Percentiles rank a stretch among this genome's conserved stretches.
These are phyloP conservation scores for Euproctis similis DNA, from an alignment of 2,888 invertebrate genomes.

Conservation along the genomic window DNA sequence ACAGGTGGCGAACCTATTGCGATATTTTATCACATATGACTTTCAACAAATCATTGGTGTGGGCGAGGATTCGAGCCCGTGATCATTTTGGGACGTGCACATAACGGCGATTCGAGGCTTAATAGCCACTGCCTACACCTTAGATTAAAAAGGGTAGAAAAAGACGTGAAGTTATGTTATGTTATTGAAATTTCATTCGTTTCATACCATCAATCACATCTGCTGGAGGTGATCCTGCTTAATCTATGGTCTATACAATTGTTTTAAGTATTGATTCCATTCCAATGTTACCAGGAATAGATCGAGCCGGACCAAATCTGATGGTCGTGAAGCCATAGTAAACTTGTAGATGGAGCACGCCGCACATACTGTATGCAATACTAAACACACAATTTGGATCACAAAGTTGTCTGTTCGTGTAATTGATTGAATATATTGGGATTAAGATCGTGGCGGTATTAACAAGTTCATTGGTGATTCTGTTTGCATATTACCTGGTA, in stretches of 20 bases:
- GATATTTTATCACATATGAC: too few relatives aligned
- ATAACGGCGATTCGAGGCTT: too few relatives aligned
- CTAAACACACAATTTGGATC: slow-evolving; percentile 55
- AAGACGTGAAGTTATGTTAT: too few relatives aligned
- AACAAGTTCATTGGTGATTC: too few relatives aligned
- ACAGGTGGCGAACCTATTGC: too few relatives aligned
- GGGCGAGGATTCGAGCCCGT: too few relatives aligned
- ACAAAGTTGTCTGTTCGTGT: slow-evolving; percentile 29
- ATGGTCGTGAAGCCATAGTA: slow-evolving; percentile 56
- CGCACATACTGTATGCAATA: slow-evolving; percentile 33
- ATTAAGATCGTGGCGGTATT: neutral
- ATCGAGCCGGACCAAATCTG: slow-evolving; percentile 67
- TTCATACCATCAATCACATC: slow-evolving; percentile 7
- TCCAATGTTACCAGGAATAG: slow-evolving; percentile 64
- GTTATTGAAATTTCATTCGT: too few relatives aligned
- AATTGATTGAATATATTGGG: slow-evolving; percentile 18
- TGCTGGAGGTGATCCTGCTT: slow-evolving; percentile 3
- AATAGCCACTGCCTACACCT: too few relatives aligned
- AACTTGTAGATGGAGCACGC: slow-evolving; percentile 54
- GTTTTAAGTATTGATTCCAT: slow-evolving; percentile 63
- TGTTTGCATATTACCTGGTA: too few relatives aligned
- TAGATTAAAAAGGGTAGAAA: too few relatives aligned
- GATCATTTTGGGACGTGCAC: too few relatives aligned
- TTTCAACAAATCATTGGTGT: too few relatives aligned
- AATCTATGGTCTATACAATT: slow-evolving; percentile 50